Evolutionary conservation across 2,888 invertebrate genomes (phyloP).

Genomic region (Coronaproctus castanopsis): DNA sequence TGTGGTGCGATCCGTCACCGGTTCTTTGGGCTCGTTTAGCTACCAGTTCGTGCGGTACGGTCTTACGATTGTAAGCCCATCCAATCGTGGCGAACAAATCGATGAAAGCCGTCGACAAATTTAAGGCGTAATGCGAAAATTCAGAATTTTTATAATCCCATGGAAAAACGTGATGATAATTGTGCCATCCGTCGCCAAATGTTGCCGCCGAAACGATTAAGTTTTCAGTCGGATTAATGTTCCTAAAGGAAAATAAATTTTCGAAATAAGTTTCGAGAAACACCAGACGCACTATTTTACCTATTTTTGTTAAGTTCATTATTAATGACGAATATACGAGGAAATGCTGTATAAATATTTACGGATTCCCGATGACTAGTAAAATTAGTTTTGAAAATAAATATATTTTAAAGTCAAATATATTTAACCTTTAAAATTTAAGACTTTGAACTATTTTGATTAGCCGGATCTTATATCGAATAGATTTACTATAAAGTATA

Average conservation of each 20-base stretch:
- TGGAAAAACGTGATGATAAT: conserved; percentile 36
- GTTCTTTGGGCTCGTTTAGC: conserved; percentile 47
- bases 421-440: too few relatives aligned
- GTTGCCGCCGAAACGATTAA: conserved; percentile 18
- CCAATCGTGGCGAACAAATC: conserved; percentile 64
- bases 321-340: too few relatives aligned
- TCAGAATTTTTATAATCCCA: conserved; percentile 49
- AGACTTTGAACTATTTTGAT: too few relatives aligned
- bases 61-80: conserved; percentile 71
- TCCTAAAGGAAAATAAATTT: conserved; percentile 14
- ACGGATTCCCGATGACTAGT: too few relatives aligned
- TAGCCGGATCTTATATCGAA: too few relatives aligned
- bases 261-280: too few relatives aligned
- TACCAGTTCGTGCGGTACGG: conserved; percentile 47
- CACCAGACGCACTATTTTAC: too few relatives aligned
- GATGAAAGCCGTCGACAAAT: conserved; percentile 55
- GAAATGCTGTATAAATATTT: too few relatives aligned
- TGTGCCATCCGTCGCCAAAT: conserved; percentile 21
- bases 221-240: conserved; percentile 20
- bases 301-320: too few relatives aligned
- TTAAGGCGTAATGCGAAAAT: conserved; percentile 47
- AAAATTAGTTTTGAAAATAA: too few relatives aligned
- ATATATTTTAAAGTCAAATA: too few relatives aligned
- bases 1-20: conserved; percentile 27
- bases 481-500: too few relatives aligned